phyloP scores from a whole-genome alignment of 2,797 vertebrate genomes.

The Nannoperca obscura region DNA sequence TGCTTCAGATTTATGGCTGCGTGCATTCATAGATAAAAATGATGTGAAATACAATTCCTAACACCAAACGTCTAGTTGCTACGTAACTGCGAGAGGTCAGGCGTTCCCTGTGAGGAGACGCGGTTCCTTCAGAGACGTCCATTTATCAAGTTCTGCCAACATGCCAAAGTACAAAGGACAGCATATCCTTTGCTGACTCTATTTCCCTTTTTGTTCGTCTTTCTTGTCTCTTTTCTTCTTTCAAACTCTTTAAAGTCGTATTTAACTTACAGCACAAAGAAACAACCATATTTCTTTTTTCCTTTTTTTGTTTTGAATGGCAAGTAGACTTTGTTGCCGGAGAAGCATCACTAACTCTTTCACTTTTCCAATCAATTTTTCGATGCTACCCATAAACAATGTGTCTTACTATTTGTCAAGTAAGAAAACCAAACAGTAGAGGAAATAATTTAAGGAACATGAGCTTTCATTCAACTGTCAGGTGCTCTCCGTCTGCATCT shows the following conservation, averaged over 20 bases:
- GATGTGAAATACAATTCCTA: slow-evolving; percentile 78
- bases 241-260: slow-evolving; percentile 64
- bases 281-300: slow-evolving; percentile 55
- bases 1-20: slow-evolving; percentile 61
- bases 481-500: slow-evolving; percentile 77
- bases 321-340: slow-evolving; percentile 34
- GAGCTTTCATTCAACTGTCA: slow-evolving; percentile 58
- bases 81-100: slow-evolving; percentile 82
- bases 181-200: slow-evolving; percentile 76
- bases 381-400: slow-evolving; percentile 44
- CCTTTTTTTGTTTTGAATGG: slow-evolving; percentile 14
- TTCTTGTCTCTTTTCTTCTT: slow-evolving; percentile 70
- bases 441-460: slow-evolving; percentile 37
- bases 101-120: slow-evolving; percentile 72
- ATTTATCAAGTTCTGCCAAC: slow-evolving; percentile 85
- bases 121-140: slow-evolving; percentile 74
- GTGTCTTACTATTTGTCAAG: slow-evolving; percentile 32
- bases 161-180: slow-evolving; percentile 81
- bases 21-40: slow-evolving; percentile 73
- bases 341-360: slow-evolving; percentile 32
- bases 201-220: slow-evolving; percentile 72
- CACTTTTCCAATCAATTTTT: slow-evolving; percentile 33
- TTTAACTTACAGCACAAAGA: slow-evolving; percentile 70
- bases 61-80: slow-evolving; percentile 78
- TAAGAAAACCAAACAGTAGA: slow-evolving; percentile 20